Evolutionary conservation across 2,113 vertebrate genomes (phyloP), one percentile per base, ranked within the genome.

Genomic region (Xiphias gladius): DNA sequence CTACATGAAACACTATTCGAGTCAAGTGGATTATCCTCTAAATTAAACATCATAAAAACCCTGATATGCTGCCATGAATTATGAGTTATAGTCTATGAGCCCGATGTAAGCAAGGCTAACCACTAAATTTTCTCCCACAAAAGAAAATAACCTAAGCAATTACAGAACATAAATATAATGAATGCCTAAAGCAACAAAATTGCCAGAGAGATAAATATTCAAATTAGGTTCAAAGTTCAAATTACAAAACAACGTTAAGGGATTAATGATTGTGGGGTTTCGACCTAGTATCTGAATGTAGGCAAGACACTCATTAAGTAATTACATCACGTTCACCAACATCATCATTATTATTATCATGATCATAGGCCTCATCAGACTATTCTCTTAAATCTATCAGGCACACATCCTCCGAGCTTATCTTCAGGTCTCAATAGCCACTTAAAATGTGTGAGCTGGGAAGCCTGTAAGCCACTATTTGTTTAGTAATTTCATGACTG

Each of bases 401-500:
- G 2, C 70, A 46, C 59, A 73, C 75, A 55, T 37, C 46, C 37
- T 69, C 63, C 28, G n/a, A 64, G 64, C 22, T 81, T 79, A 76
- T 83, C 62, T 63, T 57, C 69, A 68, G 20, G 69, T 84, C 72
- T 82, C 41, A 71, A 72, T 62, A 32, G 3, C 17, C 43, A 66
- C 73, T 70, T 63, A 55, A 79, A 84, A 26, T 86, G 78, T 82
- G 69, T 73, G 73, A 77, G 68, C 67, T 61, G 74, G 63, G 73
- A 80, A 83, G 79, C 71, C 85, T 68, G 66, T 72, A 55, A 86
- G 80, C 73, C 73, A 84, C 88, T 74, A 71, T 91, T 91, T 91
- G 84, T 91, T 91, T 89, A 69, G 87, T 86, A 90, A 90, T 93
- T 91, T 93, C 92, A 93, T 87, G 89, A 88, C 58, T 91, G 89